Base-by-base conservation (phyloP, 2,113 vertebrate genomes). In the Lethenteron reissneri region DNA sequence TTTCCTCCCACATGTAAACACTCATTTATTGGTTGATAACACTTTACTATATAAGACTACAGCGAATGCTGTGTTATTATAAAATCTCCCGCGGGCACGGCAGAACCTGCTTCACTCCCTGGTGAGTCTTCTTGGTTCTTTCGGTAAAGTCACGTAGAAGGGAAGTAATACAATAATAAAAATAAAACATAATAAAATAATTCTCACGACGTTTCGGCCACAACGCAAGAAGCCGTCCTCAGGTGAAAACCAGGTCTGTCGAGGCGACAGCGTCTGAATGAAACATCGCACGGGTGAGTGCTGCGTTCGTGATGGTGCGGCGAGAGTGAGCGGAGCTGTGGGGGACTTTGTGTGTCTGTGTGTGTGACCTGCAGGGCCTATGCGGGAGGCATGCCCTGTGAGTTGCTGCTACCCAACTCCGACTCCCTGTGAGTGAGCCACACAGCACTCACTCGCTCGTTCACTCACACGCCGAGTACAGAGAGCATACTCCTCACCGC, bases 391-490 rank as follows among this genome's bases (percentile, higher is more conserved):
- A 68, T 68, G 64, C 64, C 64, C 64, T 68, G 64, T 2, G 64
- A 68, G 64, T 11, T 68, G 64, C 25, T 68, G 25, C 9, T 9
- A 11, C 64, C 64, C n/a, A 68, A 68, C 64, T 68, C 64, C 9
- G 64, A 68, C 64, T 17, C 64, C n/a, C 64, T 68, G 64, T 68
- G 64, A 68, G 64, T 68, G 64, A 68, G n/a, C 25, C 25, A 68
- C n/a, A 68, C 25, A 25, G 25, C n/a, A 9, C 8, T 25, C n/a
- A 68, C n/a, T 68, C 64, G n/a, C n/a, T 25, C 25, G n/a, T 11
- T 68, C n/a, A 7, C n/a, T n/a, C 64, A 68, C 25, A 11, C 25
- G n/a, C n/a, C 25, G 64, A 68, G 25, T 17, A 25, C n/a, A 17
- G 64, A 68, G 25, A 68, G n/a, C 8, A 12, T 17, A 11, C 25